Percentiles rank a stretch among this genome's conserved stretches.
These are phyloP conservation scores for Luperina nickerlii DNA, from an alignment of 2,888 invertebrate species.

Conservation along the genomic window DNA sequence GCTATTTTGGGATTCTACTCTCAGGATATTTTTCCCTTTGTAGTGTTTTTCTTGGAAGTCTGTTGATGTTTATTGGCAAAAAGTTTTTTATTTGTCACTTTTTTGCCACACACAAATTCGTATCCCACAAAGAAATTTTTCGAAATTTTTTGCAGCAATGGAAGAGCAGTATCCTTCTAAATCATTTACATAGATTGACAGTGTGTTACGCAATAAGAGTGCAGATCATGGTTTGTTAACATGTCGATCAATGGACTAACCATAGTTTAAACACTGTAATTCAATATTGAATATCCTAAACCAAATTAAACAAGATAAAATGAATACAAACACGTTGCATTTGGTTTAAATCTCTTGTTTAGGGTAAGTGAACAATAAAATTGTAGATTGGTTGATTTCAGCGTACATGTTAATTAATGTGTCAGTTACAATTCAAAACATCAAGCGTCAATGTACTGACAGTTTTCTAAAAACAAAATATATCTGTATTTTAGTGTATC, in stretches of 20 bases:
- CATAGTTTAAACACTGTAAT: not conserved
- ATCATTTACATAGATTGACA: too few species aligned
- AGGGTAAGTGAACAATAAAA: not conserved
- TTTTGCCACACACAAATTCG: too few species aligned
- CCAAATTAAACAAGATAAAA: too few species aligned
- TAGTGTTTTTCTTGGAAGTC: too few species aligned
- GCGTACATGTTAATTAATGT: not conserved
- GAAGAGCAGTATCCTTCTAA: too few species aligned
- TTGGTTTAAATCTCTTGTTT: not conserved
- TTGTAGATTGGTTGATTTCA: not conserved
- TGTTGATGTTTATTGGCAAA: too few species aligned
- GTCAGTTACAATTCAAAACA: conserved; percentile 6
- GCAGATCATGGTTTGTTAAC: too few species aligned
- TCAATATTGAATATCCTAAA: not conserved
- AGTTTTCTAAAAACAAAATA: not conserved
- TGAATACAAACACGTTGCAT: not conserved
- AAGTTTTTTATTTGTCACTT: too few species aligned
- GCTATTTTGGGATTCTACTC: not conserved
- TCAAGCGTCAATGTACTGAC: not conserved
- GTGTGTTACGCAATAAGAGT: too few species aligned
- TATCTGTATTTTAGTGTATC: not conserved
- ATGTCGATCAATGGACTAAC: not conserved
- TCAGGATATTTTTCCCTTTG: not conserved
- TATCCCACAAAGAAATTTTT: too few species aligned
- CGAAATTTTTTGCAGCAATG: too few species aligned